Evolutionary conservation across 2,797 vertebrate species (phyloP), one percentile per base, ranked within the genome.

Genomic region (Pelochelys cantorii): DNA sequence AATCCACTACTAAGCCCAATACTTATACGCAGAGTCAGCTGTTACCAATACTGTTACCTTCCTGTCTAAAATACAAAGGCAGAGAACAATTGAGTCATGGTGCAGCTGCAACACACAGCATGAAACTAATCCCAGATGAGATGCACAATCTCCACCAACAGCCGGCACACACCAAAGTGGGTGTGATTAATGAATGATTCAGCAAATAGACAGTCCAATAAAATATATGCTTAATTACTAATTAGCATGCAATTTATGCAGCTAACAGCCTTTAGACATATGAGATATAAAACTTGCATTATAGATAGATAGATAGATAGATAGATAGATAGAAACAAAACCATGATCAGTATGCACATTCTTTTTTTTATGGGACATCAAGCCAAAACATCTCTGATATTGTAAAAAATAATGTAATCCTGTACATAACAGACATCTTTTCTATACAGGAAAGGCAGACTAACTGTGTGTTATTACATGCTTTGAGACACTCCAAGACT

Each of bases 161-260:
- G 96, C 91, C 74, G 42, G 95, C 93, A 96, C 90, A 91, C 62
- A 97, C 96, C 95, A 98, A 98, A 98, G 98, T 98, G 98, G 97
- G 96, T 95, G 87, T 98, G 98, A 99, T 98, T 98, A 99, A 99
- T 98, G 98, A 97, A 97, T 96, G 79, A 96, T 94, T 97, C 96
- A 96, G 95, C 97, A 98, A 98, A 97, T 94, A 98, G 98, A 98
- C 93, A 65, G 91, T 96, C 97, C 99, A 99, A 99, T 99, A 99
- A 99, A 99, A 98, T 99, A 99, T 98, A 97, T 95, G 97, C 96
- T 98, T 99, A 99, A 99, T 99, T 98, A 98, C 98, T 94, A 98
- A 99, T 99, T 98, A 98, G 98, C 95, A 97, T 84, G 96, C 98
- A 98, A 98, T 98, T 99, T 98, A 97, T 93, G 97, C 93, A 97